Percentiles rank a stretch among this genome's conserved stretches.
Conservation (phyloP, 37 sponge, comb jelly and placozoan species). For the Ianthella basta region DNA sequence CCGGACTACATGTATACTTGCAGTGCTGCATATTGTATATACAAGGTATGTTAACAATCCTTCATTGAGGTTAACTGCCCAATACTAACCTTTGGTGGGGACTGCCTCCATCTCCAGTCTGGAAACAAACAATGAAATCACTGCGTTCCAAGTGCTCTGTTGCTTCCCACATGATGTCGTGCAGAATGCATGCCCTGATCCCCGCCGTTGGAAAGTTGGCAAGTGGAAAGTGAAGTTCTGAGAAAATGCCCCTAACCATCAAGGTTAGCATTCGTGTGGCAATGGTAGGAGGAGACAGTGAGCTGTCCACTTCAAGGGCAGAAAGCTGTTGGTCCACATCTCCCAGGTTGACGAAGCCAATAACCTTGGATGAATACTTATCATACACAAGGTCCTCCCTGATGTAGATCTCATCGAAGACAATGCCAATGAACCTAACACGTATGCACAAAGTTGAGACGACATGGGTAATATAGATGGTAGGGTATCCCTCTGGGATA, state of each 20-base stretch:
- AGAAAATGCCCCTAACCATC: constrained; percentile 53
- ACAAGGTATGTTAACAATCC: no score
- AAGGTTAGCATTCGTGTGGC: constrained; percentile 48
- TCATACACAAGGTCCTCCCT: constrained; percentile 1
- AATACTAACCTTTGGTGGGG: constrained; percentile 31
- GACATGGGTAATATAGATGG: no score
- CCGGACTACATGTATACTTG: no score
- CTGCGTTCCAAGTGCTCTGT: constrained; percentile 35
- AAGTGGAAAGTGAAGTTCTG: constrained; percentile 34
- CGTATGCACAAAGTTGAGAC: no score
- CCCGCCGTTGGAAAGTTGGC: constrained; percentile 48
- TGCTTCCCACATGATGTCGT: constrained; percentile 57
- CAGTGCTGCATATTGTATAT: no score
- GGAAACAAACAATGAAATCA: constrained; percentile 44
- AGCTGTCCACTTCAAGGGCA: neutral
- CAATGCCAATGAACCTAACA: constrained; percentile 1
- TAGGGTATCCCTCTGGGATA: no score
- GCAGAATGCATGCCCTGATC: constrained; percentile 7
- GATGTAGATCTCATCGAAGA: constrained; percentile 18
- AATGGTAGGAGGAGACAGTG: neutral
- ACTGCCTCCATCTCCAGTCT: constrained; percentile 43
- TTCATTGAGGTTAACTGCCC: neutral
- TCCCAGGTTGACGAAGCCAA: constrained; percentile 18
- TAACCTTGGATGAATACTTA: neutral
- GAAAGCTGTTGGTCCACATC: neutral